Evolutionary conservation across 2,113 vertebrate genomes (phyloP), one percentile per base, ranked within the genome.

Genomic region (Cisticola juncidis): DNA sequence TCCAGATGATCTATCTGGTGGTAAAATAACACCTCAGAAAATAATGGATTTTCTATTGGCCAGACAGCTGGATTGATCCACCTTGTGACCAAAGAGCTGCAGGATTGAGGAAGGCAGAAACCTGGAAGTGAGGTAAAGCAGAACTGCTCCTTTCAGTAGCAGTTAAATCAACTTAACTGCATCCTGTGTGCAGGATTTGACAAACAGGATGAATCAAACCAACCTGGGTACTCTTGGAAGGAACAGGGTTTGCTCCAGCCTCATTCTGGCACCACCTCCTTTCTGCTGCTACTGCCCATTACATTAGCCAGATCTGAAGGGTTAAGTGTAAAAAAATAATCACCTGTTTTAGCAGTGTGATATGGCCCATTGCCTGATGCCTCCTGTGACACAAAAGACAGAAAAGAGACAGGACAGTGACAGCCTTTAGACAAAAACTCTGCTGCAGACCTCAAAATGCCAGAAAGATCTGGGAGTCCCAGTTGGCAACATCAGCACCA

Each of bases 11-110:
- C 1, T 0, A 86, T 88, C 60, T 74, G 56, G 36, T 86, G 64
- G 65, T 81, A 94, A 96, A 93, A 71, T 71, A 88, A 71, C 86
- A 81, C 60, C 56, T 94, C 91, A 38, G 29, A 94, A 93, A 88
- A 86, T 62, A 94, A 95, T 48, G 44, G 60, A 54, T 90, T 96
- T 96, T 94, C 82, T 76, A 60, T 68, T 70, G 71, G 33, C 35
- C 64, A 73, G 29, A 74, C 65, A 94, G 68, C 47, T 88, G 69
- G 84, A 90, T 91, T 71, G 83, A 96, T 93, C 60, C 48, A 68
- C 72, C 29, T 74, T 81, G 54, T 92, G 91, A 96, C 92, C 80
- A 66, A 65, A 81, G 8, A 86, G 51, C 44, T 9, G 4, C 77
- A 74, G 47, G 60, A 86, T 11, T 0, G 0, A 74, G 72, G 64